These are phyloP conservation scores for Agrenia bidenticulata DNA, from an alignment of 2,888 invertebrate species.

Conservation along the genomic window DNA sequence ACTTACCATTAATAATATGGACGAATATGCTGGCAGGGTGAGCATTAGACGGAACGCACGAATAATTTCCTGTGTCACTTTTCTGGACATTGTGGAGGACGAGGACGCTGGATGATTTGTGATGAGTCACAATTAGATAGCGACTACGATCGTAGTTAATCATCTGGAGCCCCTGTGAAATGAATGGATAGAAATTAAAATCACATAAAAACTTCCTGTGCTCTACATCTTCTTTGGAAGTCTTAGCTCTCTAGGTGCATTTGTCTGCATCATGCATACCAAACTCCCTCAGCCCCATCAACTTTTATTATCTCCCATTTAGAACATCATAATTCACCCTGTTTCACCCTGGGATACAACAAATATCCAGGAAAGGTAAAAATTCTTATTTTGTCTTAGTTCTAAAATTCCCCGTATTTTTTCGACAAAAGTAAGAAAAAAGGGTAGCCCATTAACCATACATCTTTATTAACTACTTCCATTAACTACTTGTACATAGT, in stretches of 20 bases:
- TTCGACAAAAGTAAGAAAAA: not conserved
- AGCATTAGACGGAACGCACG: conserved; percentile 85
- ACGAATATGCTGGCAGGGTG: conserved; percentile 83
- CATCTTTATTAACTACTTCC: conserved; percentile 34
- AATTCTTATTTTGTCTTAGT: not conserved
- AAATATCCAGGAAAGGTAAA: not conserved
- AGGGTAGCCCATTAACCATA: conserved; percentile 30
- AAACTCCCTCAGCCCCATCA: not conserved
- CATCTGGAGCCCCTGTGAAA: conserved; percentile 66
- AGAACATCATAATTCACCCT: conserved; percentile 11
- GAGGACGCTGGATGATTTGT: conserved; percentile 61
- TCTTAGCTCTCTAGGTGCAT: too few species aligned
- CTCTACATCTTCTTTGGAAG: too few species aligned
- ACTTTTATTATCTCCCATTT: conserved; percentile 23
- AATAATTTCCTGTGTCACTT: conserved; percentile 75
- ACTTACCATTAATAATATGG: conserved; percentile 82
- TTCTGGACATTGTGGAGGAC: conserved; percentile 61
- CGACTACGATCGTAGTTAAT: conserved; percentile 76
- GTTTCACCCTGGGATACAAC: not conserved
- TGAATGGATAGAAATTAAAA: conserved; percentile 24
- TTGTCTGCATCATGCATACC: too few species aligned
- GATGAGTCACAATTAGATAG: conserved; percentile 83
- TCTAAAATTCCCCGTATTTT: not conserved
- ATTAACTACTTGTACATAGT: not conserved
- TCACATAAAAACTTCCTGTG: conserved; percentile 10